Evolutionary conservation across 2,797 vertebrate genomes (phyloP).

Genomic region (Sphaeramia orbicularis): DNA sequence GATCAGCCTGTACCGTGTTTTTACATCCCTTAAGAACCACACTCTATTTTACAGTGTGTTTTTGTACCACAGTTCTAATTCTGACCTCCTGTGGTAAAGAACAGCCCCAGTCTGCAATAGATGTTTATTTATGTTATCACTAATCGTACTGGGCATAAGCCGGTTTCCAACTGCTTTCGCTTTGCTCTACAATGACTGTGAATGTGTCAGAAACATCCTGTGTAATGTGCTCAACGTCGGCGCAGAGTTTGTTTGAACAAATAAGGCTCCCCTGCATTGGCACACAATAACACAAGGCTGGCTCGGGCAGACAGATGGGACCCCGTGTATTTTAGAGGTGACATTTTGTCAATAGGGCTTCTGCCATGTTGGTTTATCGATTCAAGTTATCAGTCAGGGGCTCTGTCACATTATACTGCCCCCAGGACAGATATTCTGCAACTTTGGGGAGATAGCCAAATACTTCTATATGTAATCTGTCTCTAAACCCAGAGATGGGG

Average conservation of each 20-base stretch:
- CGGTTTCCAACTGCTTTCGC: neutral
- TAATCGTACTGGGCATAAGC: too few relatives aligned
- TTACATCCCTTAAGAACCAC: neutral
- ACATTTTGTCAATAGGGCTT: slow-evolving; percentile 32
- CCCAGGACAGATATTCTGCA: slow-evolving; percentile 13
- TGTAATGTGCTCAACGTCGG: neutral
- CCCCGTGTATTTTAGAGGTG: slow-evolving; percentile 16
- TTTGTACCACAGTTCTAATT: too few relatives aligned
- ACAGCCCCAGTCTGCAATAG: too few relatives aligned
- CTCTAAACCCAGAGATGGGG: neutral
- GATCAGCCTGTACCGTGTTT: neutral
- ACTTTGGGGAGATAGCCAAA: neutral
- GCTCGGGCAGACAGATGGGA: neutral
- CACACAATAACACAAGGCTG: neutral
- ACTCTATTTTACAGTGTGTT: too few relatives aligned
- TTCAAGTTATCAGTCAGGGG: slow-evolving; percentile 20
- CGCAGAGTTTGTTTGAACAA: slow-evolving; percentile 1
- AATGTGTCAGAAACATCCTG: neutral
- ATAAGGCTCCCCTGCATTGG: neutral
- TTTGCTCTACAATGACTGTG: neutral
- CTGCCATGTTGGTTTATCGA: slow-evolving; percentile 27
- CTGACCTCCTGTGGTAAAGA: too few relatives aligned
- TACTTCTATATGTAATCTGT: slow-evolving; percentile 3
- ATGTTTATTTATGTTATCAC: too few relatives aligned
- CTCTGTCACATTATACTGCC: neutral